Percentiles rank a stretch among this genome's conserved stretches.
Evolutionary conservation across 2,888 invertebrate genomes (phyloP).

Genomic region (Stegophylla sp.): DNA sequence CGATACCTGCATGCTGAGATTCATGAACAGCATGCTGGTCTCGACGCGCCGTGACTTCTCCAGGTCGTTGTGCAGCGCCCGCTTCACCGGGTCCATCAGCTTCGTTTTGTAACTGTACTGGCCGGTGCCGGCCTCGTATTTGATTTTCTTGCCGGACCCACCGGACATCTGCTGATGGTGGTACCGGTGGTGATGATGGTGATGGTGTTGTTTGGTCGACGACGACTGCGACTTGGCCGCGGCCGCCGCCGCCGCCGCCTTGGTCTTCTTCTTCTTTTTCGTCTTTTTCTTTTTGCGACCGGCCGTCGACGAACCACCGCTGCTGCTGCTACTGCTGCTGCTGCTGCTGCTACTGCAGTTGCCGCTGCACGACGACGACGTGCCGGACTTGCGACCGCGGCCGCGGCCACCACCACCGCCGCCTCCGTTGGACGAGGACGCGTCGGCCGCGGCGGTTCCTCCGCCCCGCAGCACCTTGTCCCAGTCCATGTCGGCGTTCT

Average conservation of each 20-base stretch:
- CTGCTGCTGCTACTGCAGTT: slow-evolving; percentile 26
- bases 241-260: not conserved
- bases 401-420: not conserved
- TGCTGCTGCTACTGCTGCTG: slow-evolving; percentile 6
- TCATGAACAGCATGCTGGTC: slow-evolving; percentile 58
- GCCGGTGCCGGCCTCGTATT: slow-evolving; percentile 34
- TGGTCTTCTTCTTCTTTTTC: too few relatives aligned
- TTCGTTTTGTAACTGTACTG: slow-evolving; percentile 52
- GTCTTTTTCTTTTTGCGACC: not conserved
- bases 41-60: slow-evolving; percentile 52
- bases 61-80: slow-evolving; percentile 56
- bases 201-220: not conserved
- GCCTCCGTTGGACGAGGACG: not conserved
- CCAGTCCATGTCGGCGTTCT: slow-evolving; percentile 48
- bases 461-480: slow-evolving; percentile 10
- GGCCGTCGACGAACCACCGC: not conserved
- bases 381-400: slow-evolving; percentile 11
- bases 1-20: slow-evolving; percentile 54
- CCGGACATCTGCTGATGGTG: too few relatives aligned
- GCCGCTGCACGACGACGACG: slow-evolving; percentile 34
- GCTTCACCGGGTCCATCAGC: slow-evolving; percentile 54
- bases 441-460: not conserved
- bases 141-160: slow-evolving; percentile 38
- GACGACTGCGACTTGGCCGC: not conserved
- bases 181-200: too few relatives aligned